Conservation (phyloP, 1,140 invertebrate genomes). For the Lepidurus arcticus region DNA sequence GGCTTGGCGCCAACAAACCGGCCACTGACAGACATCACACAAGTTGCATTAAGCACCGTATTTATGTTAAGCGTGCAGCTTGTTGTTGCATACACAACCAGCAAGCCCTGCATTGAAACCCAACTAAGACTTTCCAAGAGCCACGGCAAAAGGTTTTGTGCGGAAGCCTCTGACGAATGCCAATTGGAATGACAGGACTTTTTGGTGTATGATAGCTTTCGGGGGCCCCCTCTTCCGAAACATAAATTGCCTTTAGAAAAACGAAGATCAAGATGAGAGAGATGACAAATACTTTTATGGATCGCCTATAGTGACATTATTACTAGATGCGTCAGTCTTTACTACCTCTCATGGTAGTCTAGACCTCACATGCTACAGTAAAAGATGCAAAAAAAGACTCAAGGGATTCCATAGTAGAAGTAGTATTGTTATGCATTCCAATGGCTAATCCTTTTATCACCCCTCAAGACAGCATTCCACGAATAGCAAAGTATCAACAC, state of each 20-base stretch:
- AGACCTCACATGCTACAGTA: neutral
- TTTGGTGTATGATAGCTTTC: too few species aligned
- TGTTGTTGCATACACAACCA: slow-evolving; percentile 15
- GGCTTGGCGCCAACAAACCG: slow-evolving; percentile 16
- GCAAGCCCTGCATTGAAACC: neutral
- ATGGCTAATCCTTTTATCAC: neutral
- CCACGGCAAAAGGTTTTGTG: neutral
- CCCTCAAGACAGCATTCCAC: neutral
- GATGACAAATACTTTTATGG: slow-evolving; percentile 18
- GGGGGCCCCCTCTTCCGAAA: neutral
- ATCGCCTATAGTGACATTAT: slow-evolving; percentile 9
- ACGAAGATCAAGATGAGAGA: neutral
- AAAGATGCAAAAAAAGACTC: neutral
- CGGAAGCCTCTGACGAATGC: slow-evolving; percentile 7
- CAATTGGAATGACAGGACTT: slow-evolving; percentile 7
- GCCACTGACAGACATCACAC: slow-evolving; percentile 9
- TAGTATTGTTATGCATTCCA: too few species aligned
- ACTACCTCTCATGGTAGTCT: neutral
- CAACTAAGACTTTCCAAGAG: neutral
- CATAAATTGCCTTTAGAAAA: neutral
- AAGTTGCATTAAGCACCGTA: slow-evolving; percentile 19
- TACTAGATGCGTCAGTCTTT: slow-evolving; percentile 15
- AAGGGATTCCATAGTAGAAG: neutral
- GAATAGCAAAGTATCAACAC: neutral
- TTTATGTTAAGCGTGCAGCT: slow-evolving; percentile 21